phyloP scores from a whole-genome alignment of 2,113 vertebrate species.

The Spizaetus ornatus region DNA sequence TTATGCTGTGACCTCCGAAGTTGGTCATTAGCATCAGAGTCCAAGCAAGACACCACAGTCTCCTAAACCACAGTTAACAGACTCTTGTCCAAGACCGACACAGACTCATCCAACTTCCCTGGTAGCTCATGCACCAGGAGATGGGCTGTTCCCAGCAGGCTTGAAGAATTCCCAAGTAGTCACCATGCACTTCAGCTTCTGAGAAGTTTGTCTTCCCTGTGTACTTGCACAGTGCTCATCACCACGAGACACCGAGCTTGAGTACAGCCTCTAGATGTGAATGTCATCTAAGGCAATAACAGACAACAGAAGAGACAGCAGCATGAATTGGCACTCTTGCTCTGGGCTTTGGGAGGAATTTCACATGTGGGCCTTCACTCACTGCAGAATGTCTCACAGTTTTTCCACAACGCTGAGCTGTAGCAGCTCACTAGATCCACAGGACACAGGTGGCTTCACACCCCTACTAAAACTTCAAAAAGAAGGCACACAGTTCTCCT shows the following conservation, averaged over 20 bases:
- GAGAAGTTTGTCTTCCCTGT: background rate
- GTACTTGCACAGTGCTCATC: background rate
- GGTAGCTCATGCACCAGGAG: background rate
- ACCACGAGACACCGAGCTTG: background rate
- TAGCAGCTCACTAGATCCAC: background rate
- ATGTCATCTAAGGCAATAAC: background rate
- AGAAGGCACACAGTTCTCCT: background rate
- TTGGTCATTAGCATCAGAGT: background rate
- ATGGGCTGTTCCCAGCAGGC: background rate
- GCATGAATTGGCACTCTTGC: background rate
- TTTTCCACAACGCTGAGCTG: background rate
- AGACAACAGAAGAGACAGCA: background rate
- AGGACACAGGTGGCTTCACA: background rate
- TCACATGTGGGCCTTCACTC: accelerated
- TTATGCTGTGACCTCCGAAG: background rate
- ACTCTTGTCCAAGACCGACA: background rate
- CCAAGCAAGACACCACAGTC: background rate
- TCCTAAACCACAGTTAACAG: background rate
- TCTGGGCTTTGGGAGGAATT: background rate
- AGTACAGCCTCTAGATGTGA: background rate
- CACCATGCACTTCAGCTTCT: background rate
- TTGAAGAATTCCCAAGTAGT: background rate
- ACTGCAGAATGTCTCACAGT: background rate
- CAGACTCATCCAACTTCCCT: background rate
- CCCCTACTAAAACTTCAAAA: background rate